phyloP scores from a whole-genome alignment of 2,888 invertebrate species.

The Diadegma fenestrale region DNA sequence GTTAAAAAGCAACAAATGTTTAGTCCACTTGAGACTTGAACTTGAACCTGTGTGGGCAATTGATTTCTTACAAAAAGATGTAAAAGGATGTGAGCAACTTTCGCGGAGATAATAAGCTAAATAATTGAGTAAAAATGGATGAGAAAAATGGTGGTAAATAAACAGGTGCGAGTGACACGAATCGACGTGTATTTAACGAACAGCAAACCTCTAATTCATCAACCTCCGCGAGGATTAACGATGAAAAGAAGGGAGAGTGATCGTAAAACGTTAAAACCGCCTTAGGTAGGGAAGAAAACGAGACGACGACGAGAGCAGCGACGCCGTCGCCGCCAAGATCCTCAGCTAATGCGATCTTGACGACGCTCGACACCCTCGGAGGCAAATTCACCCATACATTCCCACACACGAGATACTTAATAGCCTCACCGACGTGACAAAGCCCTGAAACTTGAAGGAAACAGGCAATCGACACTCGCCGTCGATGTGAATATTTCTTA shows the following conservation, averaged over 20 bases:
- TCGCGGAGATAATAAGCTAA: not conserved
- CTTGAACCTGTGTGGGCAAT: not conserved
- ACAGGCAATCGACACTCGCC: not conserved
- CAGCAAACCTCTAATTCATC: not conserved
- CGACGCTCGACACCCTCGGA: not conserved
- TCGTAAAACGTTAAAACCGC: not conserved
- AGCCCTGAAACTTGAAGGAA: not conserved
- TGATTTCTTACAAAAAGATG: not conserved
- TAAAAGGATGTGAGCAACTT: not conserved
- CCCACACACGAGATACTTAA: not conserved
- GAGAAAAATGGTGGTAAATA: not conserved
- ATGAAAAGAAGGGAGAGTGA: not conserved
- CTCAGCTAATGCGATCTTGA: not conserved
- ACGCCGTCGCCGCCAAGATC: not conserved
- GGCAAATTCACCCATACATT: not conserved
- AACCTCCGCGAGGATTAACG: not conserved
- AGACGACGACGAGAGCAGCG: not conserved
- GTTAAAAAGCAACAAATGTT: not conserved
- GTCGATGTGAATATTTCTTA: not conserved
- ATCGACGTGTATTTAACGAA: not conserved
- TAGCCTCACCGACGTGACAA: not conserved
- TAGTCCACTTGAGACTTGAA: not conserved
- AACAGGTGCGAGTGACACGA: not conserved
- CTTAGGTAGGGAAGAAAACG: not conserved
- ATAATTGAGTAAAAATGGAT: not conserved